Base-by-base conservation (phyloP, 1,140 invertebrate species). In the Eubasilissa regina region DNA sequence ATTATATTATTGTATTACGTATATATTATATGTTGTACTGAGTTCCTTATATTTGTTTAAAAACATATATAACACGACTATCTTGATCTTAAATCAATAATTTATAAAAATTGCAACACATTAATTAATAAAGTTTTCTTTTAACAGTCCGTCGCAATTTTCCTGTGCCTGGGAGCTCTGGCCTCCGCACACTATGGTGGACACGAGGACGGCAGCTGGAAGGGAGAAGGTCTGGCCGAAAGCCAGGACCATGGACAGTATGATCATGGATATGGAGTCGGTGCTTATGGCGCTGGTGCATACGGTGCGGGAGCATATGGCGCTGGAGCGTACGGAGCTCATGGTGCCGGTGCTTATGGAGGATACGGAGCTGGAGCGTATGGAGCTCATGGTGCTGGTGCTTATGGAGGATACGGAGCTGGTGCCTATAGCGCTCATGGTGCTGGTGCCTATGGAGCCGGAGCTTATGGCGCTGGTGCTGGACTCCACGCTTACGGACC, bases 351-450 rank as follows among this genome's bases (percentile, higher is more conserved):
- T 47, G 82, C 78, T 80, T 83, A 84, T 6, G n/a, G n/a, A n/a
- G n/a, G n/a, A n/a, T n/a, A n/a, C n/a, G 25, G 25, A 3, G 25
- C 25, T 77, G 87, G 84, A 82, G 86, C 85, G 79, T 6, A 86
- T 80, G 87, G 86, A 73, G 87, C 86, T 3, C 86, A 87, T 80
- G 87, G 86, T 76, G 88, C 87, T 6, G 25, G 25, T 35, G 25
- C 25, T 6, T 6, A 35, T 35, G 25, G 25, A 35, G 25, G 1
- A 1, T 35, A 6, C 1, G 25, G 1, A 1, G 25, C 25, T 6
- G 25, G 25, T 3, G 25, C 25, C 8, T 1, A 1, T 8, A 9
- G 53, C 9, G 15, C 19, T 4, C 15, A 56, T 12, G 87, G 86
- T 77, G 86, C 86, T 45, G 84, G 86, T 35, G 25, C 25, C 25